Percentiles rank a stretch among this genome's conserved stretches.
These are phyloP conservation scores for Mechanitis mazaeus DNA, from an alignment of 2,888 invertebrate genomes.

Conservation along the genomic window DNA sequence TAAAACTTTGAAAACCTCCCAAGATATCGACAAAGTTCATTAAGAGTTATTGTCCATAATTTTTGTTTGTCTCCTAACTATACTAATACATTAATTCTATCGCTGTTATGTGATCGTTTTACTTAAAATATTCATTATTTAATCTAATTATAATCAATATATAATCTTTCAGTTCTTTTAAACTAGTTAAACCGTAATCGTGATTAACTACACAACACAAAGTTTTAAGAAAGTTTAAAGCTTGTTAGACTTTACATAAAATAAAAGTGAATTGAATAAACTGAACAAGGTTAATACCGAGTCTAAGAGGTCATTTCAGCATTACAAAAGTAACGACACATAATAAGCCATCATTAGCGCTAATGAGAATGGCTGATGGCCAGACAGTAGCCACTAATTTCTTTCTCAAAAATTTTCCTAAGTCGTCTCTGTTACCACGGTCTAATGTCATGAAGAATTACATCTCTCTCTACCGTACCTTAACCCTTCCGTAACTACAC, in stretches of 20 bases:
- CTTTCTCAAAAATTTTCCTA: slow-evolving; percentile 47
- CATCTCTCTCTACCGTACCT: slow-evolving; percentile 28
- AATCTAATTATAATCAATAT: background rate
- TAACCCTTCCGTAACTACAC: no score
- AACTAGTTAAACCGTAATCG: background rate
- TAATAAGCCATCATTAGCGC: slow-evolving; percentile 18
- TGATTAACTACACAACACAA: background rate
- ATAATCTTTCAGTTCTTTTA: background rate
- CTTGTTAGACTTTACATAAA: background rate
- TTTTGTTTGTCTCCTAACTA: slow-evolving; percentile 2
- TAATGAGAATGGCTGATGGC: slow-evolving; percentile 15
- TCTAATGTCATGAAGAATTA: slow-evolving; percentile 55
- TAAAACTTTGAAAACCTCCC: slow-evolving; percentile 19
- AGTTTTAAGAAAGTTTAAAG: background rate
- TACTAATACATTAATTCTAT: background rate
- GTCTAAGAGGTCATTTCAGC: slow-evolving; percentile 1
- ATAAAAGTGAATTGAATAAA: background rate
- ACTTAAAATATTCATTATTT: no score
- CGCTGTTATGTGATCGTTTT: no score
- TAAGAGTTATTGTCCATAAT: slow-evolving; percentile 19
- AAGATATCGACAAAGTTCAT: slow-evolving; percentile 18
- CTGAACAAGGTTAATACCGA: slow-evolving; percentile 1
- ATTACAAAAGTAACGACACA: slow-evolving; percentile 6
- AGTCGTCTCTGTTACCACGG: slow-evolving; percentile 52
- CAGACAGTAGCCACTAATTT: slow-evolving; percentile 42